Conservation (phyloP, 2,888 invertebrate genomes). For the Octodonta nipae region DNA sequence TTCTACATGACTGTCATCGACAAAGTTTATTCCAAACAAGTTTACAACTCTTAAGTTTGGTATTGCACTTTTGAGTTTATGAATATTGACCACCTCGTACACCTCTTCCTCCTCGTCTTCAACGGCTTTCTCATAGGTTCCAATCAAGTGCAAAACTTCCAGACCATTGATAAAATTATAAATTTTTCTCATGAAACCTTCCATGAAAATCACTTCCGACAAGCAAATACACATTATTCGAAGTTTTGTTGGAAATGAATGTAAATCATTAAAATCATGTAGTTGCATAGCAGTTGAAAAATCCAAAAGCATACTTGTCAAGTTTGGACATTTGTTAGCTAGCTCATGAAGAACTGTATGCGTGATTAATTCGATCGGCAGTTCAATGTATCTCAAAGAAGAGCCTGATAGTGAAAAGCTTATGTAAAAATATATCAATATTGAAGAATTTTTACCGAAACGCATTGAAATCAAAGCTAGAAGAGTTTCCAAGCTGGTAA, state of each 20-base stretch:
- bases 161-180: slow-evolving; percentile 98
- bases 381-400: slow-evolving; percentile 78
- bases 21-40: slow-evolving; percentile 94
- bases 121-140: slow-evolving; percentile 92
- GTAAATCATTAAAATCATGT: slow-evolving; percentile 97
- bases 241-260: slow-evolving; percentile 94
- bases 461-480: slow-evolving; percentile 69
- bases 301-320: slow-evolving; percentile 91
- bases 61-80: slow-evolving; percentile 93
- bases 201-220: slow-evolving; percentile 99
- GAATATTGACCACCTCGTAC: slow-evolving; percentile 97
- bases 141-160: slow-evolving; percentile 92
- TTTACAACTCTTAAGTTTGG: slow-evolving; percentile 96
- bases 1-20: slow-evolving; percentile 97
- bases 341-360: slow-evolving; percentile 93
- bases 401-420: slow-evolving; percentile 75
- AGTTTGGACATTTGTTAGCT: slow-evolving; percentile 87
- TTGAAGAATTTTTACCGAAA: too few relatives aligned
- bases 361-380: slow-evolving; percentile 92
- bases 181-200: slow-evolving; percentile 98
- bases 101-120: slow-evolving; percentile 99
- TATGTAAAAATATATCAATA: too few relatives aligned
- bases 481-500: slow-evolving; percentile 75
- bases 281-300: slow-evolving; percentile 99
- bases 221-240: slow-evolving; percentile 76